Evolutionary conservation across 1,140 invertebrate species (phyloP).

Genomic region (Drosophila punjabiensis): DNA sequence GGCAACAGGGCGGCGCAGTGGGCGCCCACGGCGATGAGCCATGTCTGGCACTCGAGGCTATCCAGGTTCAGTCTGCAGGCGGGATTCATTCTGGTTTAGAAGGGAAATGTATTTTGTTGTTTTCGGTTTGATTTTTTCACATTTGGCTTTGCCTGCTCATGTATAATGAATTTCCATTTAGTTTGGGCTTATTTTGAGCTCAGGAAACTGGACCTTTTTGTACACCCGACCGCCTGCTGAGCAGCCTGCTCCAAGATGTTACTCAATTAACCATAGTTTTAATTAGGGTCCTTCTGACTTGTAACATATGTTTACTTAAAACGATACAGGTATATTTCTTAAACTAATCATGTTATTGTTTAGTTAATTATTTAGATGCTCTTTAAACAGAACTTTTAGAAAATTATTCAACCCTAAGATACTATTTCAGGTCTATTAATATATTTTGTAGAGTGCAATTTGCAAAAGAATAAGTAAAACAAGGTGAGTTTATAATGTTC

Average conservation of each 20-base stretch:
- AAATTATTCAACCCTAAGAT: background rate
- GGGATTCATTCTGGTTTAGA: conserved; percentile 48
- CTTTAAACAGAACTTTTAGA: background rate
- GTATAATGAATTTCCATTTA: conserved; percentile 5
- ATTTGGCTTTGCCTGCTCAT: conserved; percentile 1
- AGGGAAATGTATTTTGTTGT: conserved; percentile 2
- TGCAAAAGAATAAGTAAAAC: background rate
- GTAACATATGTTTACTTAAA: background rate
- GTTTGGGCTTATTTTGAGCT: background rate
- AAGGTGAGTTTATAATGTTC: background rate
- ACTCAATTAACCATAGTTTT: background rate
- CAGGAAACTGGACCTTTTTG: background rate
- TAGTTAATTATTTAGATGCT: background rate
- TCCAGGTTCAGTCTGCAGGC: conserved; percentile 46
- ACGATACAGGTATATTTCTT: no score
- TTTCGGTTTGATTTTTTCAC: background rate
- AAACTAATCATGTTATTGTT: background rate
- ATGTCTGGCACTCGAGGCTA: conserved; percentile 51
- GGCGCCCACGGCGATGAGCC: conserved; percentile 43
- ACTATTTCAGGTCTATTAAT: background rate
- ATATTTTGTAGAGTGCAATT: background rate
- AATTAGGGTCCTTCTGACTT: background rate
- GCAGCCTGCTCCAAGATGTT: background rate
- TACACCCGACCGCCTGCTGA: background rate
- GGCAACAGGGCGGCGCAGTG: conserved; percentile 49